Conservation (phyloP, 2,797 vertebrate genomes). For the Hafferia zeledoni region DNA sequence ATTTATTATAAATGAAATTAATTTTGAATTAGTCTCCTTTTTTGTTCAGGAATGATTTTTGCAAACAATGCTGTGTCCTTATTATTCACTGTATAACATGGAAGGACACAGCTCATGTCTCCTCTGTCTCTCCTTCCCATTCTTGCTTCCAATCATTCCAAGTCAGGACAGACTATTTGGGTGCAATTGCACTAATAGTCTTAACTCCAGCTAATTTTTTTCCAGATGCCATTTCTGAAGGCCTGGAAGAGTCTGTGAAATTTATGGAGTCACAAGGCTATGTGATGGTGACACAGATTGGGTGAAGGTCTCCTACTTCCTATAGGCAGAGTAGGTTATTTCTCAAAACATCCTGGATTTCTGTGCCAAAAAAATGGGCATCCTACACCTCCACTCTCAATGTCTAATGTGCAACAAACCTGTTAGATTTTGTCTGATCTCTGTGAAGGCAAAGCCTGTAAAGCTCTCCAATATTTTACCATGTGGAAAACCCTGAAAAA, state of each 20-base stretch:
- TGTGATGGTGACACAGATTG: accelerated
- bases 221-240: not conserved
- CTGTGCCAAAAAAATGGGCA: not conserved
- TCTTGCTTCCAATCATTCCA: not conserved
- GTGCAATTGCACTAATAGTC: not conserved
- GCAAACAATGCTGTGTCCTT: conserved; percentile 9
- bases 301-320: not conserved
- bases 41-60: not conserved
- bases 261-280: not conserved
- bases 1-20: conserved; percentile 68
- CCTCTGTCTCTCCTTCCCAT: not conserved
- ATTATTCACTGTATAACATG: not conserved
- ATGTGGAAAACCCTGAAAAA: not conserved
- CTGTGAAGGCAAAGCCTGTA: not conserved
- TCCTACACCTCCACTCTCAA: not conserved
- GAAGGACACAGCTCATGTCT: not conserved
- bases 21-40: conserved; percentile 57
- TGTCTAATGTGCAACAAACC: not conserved
- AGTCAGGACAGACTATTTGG: not conserved
- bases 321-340: not conserved
- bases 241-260: not conserved
- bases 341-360: not conserved
- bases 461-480: not conserved
- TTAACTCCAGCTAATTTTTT: not conserved
- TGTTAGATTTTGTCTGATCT: not conserved